Evolutionary conservation across 2,797 vertebrate genomes (phyloP).

Genomic region (Steatocranus sp.): DNA sequence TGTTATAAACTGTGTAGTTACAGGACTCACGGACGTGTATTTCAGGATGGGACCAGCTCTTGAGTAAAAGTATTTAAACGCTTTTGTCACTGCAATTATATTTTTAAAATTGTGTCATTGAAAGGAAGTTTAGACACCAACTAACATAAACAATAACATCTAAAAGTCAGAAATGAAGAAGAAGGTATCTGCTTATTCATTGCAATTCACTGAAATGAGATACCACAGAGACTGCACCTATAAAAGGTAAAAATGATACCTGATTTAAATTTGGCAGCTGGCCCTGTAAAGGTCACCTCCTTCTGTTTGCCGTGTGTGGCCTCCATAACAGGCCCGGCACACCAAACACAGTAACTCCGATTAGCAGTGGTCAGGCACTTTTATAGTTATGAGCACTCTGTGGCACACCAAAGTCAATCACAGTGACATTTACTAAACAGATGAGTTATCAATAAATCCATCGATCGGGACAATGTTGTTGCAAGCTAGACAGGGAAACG

Average conservation of each 20-base stretch:
- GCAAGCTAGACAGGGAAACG: background rate
- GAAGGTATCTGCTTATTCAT: background rate
- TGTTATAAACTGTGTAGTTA: background rate
- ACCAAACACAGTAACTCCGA: background rate
- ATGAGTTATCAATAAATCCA: background rate
- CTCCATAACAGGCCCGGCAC: background rate
- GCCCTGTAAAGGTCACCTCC: background rate
- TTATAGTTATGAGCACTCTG: background rate
- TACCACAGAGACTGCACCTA: background rate
- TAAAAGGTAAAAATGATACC: background rate
- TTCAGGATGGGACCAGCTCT: background rate
- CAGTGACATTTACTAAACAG: background rate
- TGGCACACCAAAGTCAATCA: background rate
- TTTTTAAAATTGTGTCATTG: background rate
- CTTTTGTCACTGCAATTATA: background rate
- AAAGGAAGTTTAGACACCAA: background rate
- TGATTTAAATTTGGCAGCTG: background rate
- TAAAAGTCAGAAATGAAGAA: background rate
- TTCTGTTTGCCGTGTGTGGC: background rate
- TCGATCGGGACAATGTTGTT: accelerated
- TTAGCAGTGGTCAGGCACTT: background rate
- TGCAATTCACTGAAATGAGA: background rate
- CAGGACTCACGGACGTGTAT: accelerated
- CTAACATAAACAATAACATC: background rate
- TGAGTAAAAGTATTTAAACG: background rate